Base-by-base conservation (phyloP, 2,113 vertebrate species). In the Prochilodus magdalenae region DNA sequence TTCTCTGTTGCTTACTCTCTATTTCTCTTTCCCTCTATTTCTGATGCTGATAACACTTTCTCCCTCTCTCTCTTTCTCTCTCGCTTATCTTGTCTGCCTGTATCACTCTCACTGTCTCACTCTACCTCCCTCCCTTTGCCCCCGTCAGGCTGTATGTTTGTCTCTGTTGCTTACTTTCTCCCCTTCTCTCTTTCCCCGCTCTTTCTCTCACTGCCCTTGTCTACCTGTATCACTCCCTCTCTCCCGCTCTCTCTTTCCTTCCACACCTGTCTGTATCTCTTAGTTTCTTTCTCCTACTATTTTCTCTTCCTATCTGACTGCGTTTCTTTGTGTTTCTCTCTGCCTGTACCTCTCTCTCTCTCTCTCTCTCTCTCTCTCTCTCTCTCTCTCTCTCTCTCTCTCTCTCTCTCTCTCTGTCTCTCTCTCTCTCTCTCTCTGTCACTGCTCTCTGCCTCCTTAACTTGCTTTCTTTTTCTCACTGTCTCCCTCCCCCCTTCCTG, bases 1-100 rank as follows among this genome's bases (percentile, higher is more conserved):
- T 5, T 8, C 13, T 44, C 12, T 16, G 15, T 51, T 12, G 11
- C 27, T 36, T 3, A n/a, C 36, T 63, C 44, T 10, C 15, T 29
- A 14, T 40, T 24, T 40, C n/a, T 26, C 20, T 70, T 26, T 79
- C 49, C n/a, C n/a, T 57, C 26, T 79, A n/a, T 59, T 65, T 66
- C 12, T 16, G 15, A 4, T 12, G 11, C 27, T 36, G 36, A n/a
- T n/a, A n/a, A n/a, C n/a, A n/a, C 55, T 63, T 6, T 18, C 44
- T 15, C 24, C 20, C 20, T 26, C 36, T 63, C 44, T 10, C 15
- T 29, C 18, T 40, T 24, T 40, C n/a, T 26, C 20, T 70, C 47
- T 79, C 49, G 3, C 5, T 70, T 0, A 40, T 12, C 72, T 26
- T 53, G 26, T 18, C n/a, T 53, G 24, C 67, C 75, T 49, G 5